phyloP scores from a whole-genome alignment of 2,888 invertebrate genomes.

The Schizaphis graminum region DNA sequence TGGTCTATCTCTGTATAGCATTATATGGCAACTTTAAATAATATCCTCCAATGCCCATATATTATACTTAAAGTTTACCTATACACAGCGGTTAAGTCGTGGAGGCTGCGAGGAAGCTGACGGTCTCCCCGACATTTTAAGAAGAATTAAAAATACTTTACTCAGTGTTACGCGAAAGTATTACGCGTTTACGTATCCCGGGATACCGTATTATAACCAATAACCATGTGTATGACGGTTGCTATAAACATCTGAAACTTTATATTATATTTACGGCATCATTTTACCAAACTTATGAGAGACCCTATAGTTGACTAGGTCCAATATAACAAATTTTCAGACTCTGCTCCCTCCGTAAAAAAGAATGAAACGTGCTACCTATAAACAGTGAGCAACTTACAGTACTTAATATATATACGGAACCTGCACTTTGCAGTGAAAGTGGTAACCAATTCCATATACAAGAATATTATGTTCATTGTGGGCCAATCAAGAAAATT shows the following conservation, averaged over 20 bases:
- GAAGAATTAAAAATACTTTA: neutral
- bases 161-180: neutral
- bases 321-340: neutral
- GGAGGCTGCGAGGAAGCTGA: neutral
- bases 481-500: neutral
- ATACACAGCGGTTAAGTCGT: neutral
- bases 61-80: neutral
- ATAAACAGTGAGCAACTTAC: no score
- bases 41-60: neutral
- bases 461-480: neutral
- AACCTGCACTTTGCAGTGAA: no score
- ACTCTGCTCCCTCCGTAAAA: neutral
- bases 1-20: neutral
- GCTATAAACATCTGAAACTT: no score
- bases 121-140: neutral
- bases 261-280: neutral
- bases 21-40: neutral
- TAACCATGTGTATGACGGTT: no score
- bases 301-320: neutral
- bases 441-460: no score
- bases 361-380: neutral
- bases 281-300: neutral
- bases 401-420: no score
- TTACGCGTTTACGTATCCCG: no score
- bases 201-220: no score